phyloP scores from a whole-genome alignment of 2,113 vertebrate genomes.

The Thalassarche chlororhynchos region DNA sequence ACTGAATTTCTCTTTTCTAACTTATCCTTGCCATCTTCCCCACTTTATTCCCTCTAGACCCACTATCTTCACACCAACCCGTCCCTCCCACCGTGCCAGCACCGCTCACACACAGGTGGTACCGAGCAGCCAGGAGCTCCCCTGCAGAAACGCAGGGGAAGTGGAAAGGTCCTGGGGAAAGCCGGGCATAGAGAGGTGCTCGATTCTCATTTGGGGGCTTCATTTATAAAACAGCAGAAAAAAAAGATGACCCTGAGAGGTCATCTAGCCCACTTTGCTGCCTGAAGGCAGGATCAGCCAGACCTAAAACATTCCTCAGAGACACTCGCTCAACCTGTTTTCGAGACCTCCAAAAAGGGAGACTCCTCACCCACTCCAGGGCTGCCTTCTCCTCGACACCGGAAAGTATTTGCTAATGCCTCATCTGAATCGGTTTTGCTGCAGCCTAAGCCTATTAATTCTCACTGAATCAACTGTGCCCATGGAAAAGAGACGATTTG shows the following conservation, averaged over 20 bases:
- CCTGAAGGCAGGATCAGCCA: slow-evolving; percentile 36
- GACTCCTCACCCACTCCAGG: not conserved
- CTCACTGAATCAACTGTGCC: not conserved
- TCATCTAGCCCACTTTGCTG: not conserved
- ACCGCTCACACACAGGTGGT: not conserved
- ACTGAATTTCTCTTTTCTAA: not conserved
- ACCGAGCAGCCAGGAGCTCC: not conserved
- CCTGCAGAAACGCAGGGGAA: rapidly evolving
- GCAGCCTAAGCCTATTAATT: not conserved
- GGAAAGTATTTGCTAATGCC: not conserved
- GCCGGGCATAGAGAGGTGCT: not conserved
- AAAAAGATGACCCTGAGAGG: not conserved
- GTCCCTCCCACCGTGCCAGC: not conserved
- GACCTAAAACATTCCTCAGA: slow-evolving; percentile 31
- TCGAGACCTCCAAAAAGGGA: not conserved
- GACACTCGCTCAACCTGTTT: slow-evolving; percentile 40
- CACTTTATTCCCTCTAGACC: not conserved
- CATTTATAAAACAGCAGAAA: not conserved
- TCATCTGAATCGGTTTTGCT: not conserved
- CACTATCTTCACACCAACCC: not conserved
- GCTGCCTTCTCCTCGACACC: not conserved
- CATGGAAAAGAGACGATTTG: not conserved
- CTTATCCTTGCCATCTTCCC: not conserved
- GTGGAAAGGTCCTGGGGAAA: not conserved
- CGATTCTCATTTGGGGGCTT: not conserved